phyloP scores from a whole-genome alignment of 2,888 invertebrate genomes.

The Orthosia cruda region DNA sequence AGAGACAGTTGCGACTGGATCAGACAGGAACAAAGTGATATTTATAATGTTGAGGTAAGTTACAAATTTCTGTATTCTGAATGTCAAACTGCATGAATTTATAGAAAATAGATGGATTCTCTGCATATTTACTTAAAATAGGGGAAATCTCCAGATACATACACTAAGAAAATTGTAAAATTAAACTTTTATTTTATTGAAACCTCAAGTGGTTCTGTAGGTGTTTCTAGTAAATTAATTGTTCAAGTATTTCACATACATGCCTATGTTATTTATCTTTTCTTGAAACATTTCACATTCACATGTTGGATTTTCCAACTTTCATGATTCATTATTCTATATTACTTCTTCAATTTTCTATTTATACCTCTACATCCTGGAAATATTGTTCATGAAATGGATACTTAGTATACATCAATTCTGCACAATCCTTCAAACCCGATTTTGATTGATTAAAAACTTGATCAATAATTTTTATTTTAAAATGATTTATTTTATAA shows the following conservation, averaged over 20 bases:
- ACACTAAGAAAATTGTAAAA: neutral
- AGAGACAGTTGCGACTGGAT: conserved; percentile 49
- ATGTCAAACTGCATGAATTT: neutral
- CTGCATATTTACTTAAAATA: neutral
- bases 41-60: conserved; percentile 61
- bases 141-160: neutral
- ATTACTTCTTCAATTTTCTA: neutral
- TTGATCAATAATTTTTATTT: too few relatives aligned
- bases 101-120: neutral
- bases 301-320: neutral
- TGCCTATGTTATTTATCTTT: neutral
- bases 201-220: neutral
- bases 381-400: neutral
- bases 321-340: neutral
- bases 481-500: too few relatives aligned
- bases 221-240: neutral
- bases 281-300: neutral
- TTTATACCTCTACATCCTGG: neutral
- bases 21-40: conserved; percentile 39
- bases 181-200: neutral
- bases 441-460: too few relatives aligned
- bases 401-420: neutral
- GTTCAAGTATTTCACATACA: neutral
- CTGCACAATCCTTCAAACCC: too few relatives aligned
- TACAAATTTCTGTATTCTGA: neutral